Base-by-base conservation (phyloP, 2,888 invertebrate genomes). In the Sipha maydis region DNA sequence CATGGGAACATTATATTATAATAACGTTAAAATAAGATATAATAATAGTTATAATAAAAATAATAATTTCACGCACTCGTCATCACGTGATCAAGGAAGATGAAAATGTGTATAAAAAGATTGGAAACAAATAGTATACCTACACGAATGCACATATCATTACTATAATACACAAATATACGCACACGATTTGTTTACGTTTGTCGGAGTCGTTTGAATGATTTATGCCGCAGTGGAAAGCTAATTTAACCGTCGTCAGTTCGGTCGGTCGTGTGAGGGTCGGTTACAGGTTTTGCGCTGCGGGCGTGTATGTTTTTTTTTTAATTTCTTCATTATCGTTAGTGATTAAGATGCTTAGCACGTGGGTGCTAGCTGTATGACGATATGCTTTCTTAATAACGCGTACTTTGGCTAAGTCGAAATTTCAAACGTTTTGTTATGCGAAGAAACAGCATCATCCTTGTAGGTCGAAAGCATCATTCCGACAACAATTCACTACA, bases 251-350 rank as follows among this genome's bases (percentile, higher is more conserved):
- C 80, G 71, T 73, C 80, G 80, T 85, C 78, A 56, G 38, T 73
- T 48, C 69, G 21, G 73, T 21, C 48, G 3, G 67, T 9, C 3
- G 28, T 67, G 61, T 76, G 76, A 38, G 77, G 67, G 48, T 77
- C 85, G 85, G 83, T 84, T 76, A 69, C 77, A 38, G 79, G 86
- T 80, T 80, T 56, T 34, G 85, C 80, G 86, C 80, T 61, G 71
- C 80, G 73, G 86, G 80, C 80, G 69, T 79, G n/a, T 54, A 28
- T 31, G n/a, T 84, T 38, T 83, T 34, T 71, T 83, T 84, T 84
- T 19, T 84, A 76, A 84, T 84, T 84, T 84, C 83, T 84, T 84
- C 84, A 84, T 84, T 76, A 84, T 67, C 76, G 76, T 84, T 61
- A 31, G 61, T 76, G 76, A 84, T 84, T 76, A 76, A 67, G 84